Conservation (phyloP, 2,888 invertebrate genomes). For the Apamea monoglypha region DNA sequence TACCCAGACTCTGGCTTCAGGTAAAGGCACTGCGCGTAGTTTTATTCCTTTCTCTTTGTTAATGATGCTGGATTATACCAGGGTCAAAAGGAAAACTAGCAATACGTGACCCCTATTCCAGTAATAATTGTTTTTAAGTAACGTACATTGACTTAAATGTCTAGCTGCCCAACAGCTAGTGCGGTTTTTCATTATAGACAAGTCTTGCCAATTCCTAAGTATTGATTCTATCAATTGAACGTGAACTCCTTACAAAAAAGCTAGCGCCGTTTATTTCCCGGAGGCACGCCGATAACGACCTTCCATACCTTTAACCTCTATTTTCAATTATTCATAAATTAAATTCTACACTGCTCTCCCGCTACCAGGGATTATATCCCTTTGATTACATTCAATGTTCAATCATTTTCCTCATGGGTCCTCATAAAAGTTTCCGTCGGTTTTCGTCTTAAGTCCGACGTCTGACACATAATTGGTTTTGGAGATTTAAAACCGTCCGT, state of each 20-base stretch:
- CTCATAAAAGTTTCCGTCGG: constrained; percentile 71
- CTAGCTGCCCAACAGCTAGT: background rate
- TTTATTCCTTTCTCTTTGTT: constrained; percentile 10
- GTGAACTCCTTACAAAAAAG: constrained; percentile 78
- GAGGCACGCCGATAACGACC: constrained; percentile 83
- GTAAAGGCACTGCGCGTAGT: constrained; percentile 3
- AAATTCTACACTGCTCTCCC: constrained; percentile 77
- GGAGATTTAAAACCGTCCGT: constrained; percentile 70
- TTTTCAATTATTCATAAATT: constrained; percentile 88
- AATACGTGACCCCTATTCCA: background rate
- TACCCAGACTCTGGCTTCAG: constrained; percentile 1
- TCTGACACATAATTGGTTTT: constrained; percentile 70
- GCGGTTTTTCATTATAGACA: constrained; percentile 16
- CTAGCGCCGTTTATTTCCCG: constrained; percentile 82
- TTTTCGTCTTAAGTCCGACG: constrained; percentile 63
- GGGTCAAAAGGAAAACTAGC: background rate
- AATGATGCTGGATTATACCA: constrained; percentile 5
- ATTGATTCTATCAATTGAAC: constrained; percentile 76
- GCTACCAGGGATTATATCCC: constrained; percentile 76
- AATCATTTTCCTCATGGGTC: constrained; percentile 75
- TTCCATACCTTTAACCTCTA: constrained; percentile 84
- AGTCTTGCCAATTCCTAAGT: constrained; percentile 51
- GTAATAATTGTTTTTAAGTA: background rate
- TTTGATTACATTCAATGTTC: constrained; percentile 79
- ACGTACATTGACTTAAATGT: background rate